Base-by-base conservation (phyloP, 2,113 vertebrate genomes). In the Pangasianodon gigas region DNA sequence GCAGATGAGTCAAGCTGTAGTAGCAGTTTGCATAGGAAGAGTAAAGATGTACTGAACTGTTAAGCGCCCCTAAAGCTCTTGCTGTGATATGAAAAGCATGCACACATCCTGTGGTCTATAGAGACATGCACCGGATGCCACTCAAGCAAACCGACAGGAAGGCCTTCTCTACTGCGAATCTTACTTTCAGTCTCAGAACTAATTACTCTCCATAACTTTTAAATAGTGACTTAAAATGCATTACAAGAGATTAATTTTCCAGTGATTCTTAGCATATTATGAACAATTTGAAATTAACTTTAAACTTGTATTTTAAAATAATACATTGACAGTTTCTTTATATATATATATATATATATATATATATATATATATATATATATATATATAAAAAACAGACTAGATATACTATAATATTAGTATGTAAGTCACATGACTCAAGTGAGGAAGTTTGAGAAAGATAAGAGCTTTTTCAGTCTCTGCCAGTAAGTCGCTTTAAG, bases 81-180 rank as follows among this genome's bases (percentile, higher is more conserved):
- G 21, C 37, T 77, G 58, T 82, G 52, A 90, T 60, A 83, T 74
- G 51, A 84, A 77, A 87, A 41, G 67, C 41, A 9, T 84, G 69
- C 85, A 89, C 44, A 88, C 92, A 94, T 96, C 95, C 95, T 96
- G 95, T 96, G 88, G 81, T 92, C 89, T 48, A 4, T 89, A 51
- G 60, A 79, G 69, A 89, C 60, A 80, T 24, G 29, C 88, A 94
- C 94, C 95, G 95, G 95, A 96, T 94, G 95, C 80, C 65, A 86
- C 77, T 77, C 58, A 79, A 65, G 24, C 84, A 80, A 88, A 29
- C 29, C 14, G 52, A 90, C 92, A 91, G 81, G 90, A 85, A 58
- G 91, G 79, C 24, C 65, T n/a, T 82, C 44, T 29, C 7, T 90
- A 91, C 82, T 92, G 84, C 65, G 84, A 81, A 86, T 83, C 21